Base-by-base conservation (phyloP, 2,888 invertebrate genomes). In the Trissoscelio sp. region DNA sequence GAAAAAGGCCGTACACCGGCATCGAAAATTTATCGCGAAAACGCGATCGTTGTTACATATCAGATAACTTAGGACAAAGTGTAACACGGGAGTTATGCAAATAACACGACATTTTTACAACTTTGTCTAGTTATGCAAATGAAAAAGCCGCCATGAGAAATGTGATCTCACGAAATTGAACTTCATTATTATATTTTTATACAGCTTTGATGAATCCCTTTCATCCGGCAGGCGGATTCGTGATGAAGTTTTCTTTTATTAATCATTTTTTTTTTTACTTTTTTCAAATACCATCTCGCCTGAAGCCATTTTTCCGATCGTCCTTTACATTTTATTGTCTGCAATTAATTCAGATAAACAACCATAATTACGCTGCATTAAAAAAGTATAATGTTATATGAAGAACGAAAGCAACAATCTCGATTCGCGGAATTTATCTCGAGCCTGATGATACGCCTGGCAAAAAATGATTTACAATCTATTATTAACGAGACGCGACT, bases 261-360 rank as follows among this genome's bases (percentile, higher is more conserved):
- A 14, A 2, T 55, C 4, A 44, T 60, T 20, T 31, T 60, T 14
- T 28, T 51, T 11, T 53, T 34, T 20, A 28, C 37, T 60, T 55
- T 42, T 60, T 48, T 20, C 53, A 53, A 18, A 44, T 51, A 16
- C 18, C 24, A 42, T 69, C 69, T 57, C 31, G 46, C 55, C 39
- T 16, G 48, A 6, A 51, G 67, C 55, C 20, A 70, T 22, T 46
- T 39, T 60, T 51, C 69, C 58, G 80, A 7, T 51, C 83, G 82
- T 87, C 86, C 87, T 87, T 88, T 88, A 86, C 81, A 86, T 87
- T 86, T 79, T 64, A 79, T 78, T 73, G 48, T 55, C 51, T 51
- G 64, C 28, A 60, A 66, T 70, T 79, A 55, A 70, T 66, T 58
- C 34, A 48, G 22, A 46, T 39, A 58, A 72, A 72, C 48, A 51